A percentile compares a stretch with the other conserved stretches of the same genome.
These are phyloP conservation scores for Amphiprion ocellaris DNA, from an alignment of 2,113 vertebrate genomes.

Conservation along the genomic window DNA sequence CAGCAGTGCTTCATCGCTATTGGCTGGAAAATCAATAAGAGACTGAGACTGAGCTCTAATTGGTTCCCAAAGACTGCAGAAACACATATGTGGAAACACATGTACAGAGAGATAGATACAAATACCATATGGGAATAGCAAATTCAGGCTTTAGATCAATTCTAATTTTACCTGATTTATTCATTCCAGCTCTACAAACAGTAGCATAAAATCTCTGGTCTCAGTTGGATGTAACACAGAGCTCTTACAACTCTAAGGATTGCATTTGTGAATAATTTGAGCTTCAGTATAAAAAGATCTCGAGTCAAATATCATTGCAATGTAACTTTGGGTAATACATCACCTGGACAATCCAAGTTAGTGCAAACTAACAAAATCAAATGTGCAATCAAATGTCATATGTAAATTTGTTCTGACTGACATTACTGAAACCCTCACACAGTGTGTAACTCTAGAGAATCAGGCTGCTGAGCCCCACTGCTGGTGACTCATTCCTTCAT, in stretches of 20 bases:
- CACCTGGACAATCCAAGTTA: not conserved
- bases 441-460: not conserved
- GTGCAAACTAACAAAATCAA: not conserved
- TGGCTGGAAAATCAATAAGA: slow-evolving; percentile 80
- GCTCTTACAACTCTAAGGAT: not conserved
- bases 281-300: not conserved
- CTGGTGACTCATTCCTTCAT: not conserved
- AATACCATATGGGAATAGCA: slow-evolving; percentile 54
- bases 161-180: slow-evolving; percentile 65
- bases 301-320: not conserved
- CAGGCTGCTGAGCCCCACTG: too few species aligned
- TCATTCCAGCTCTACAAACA: slow-evolving; percentile 37
- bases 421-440: not conserved
- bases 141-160: slow-evolving; percentile 57
- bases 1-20: slow-evolving; percentile 71
- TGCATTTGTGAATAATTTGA: not conserved
- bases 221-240: slow-evolving; percentile 15
- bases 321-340: not conserved
- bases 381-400: not conserved
- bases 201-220: slow-evolving; percentile 5
- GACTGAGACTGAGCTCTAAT: slow-evolving; percentile 64
- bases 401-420: too few species aligned
- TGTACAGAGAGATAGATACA: slow-evolving; percentile 45
- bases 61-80: slow-evolving; percentile 68
- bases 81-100: slow-evolving; percentile 42